phyloP scores from a whole-genome alignment of 1,140 invertebrate species.

The Euglossa dilemma region DNA sequence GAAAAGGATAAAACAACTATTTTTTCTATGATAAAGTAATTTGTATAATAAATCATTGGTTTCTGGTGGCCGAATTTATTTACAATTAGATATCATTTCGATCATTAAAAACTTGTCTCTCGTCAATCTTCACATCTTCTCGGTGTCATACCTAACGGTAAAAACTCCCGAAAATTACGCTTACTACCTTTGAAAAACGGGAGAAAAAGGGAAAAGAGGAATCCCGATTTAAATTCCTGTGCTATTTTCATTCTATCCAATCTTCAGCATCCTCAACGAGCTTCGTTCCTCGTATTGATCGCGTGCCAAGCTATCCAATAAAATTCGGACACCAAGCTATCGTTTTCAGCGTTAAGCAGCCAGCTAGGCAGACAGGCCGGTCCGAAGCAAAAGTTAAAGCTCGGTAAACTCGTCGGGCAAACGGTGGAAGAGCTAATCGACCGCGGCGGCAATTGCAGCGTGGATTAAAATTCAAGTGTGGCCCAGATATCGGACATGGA shows the following conservation, averaged over 20 bases:
- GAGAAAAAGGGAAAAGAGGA: too few species aligned
- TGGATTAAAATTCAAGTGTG: constrained; percentile 78
- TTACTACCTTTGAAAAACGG: too few species aligned
- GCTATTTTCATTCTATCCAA: background rate
- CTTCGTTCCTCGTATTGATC: constrained; percentile 32
- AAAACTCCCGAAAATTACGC: too few species aligned
- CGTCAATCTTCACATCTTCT: too few species aligned
- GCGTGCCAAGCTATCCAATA: constrained; percentile 9
- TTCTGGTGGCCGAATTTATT: too few species aligned
- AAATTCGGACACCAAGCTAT: constrained; percentile 33
- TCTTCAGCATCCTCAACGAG: background rate
- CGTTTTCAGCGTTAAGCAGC: background rate
- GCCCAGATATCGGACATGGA: constrained; percentile 71
- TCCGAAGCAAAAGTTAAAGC: constrained; percentile 50
- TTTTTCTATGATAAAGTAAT: too few species aligned
- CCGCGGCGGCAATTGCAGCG: constrained; percentile 61
- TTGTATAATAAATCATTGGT: too few species aligned
- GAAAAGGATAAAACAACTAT: too few species aligned
- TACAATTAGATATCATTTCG: too few species aligned
- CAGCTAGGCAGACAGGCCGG: background rate
- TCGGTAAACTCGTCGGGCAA: constrained; percentile 44
- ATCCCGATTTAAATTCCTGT: background rate
- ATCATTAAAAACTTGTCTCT: too few species aligned
- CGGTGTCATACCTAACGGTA: too few species aligned
- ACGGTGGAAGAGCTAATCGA: constrained; percentile 59